phyloP scores from a whole-genome alignment of 2,888 invertebrate species.

The Hypselothyrea guttata region DNA sequence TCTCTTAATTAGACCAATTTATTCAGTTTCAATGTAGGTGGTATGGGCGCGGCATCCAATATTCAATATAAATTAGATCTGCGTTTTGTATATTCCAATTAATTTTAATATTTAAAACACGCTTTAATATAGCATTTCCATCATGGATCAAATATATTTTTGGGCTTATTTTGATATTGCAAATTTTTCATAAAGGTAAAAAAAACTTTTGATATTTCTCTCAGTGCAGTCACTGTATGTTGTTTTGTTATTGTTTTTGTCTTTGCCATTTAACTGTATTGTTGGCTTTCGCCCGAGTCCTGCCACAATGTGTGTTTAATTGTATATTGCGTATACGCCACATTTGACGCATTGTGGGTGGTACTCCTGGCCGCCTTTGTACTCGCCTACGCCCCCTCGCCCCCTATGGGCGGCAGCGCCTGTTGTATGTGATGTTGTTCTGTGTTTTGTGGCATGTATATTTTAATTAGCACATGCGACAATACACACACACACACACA shows the following conservation, averaged over 20 bases:
- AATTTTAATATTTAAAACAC: no score
- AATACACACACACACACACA: constrained; percentile 14
- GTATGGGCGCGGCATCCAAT: no score
- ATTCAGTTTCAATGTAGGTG: no score
- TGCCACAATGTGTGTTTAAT: constrained; percentile 54
- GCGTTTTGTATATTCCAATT: no score
- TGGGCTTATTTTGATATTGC: no score
- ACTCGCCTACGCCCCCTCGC: neutral
- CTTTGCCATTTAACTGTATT: neutral
- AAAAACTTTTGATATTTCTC: no score
- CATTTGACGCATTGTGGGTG: constrained; percentile 65
- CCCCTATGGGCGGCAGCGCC: neutral
- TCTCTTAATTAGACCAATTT: no score
- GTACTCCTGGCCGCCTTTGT: neutral
- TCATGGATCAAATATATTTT: no score
- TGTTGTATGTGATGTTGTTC: constrained; percentile 4
- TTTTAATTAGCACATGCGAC: constrained; percentile 60
- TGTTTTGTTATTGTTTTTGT: neutral
- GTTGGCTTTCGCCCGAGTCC: constrained; percentile 16
- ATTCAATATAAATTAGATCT: no score
- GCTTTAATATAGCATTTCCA: no score
- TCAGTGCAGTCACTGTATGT: neutral
- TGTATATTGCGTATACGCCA: constrained; percentile 66
- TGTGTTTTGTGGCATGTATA: constrained; percentile 46
- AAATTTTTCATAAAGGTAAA: no score